phyloP scores from a whole-genome alignment of 1,140 invertebrate species.

The Atta texana region DNA sequence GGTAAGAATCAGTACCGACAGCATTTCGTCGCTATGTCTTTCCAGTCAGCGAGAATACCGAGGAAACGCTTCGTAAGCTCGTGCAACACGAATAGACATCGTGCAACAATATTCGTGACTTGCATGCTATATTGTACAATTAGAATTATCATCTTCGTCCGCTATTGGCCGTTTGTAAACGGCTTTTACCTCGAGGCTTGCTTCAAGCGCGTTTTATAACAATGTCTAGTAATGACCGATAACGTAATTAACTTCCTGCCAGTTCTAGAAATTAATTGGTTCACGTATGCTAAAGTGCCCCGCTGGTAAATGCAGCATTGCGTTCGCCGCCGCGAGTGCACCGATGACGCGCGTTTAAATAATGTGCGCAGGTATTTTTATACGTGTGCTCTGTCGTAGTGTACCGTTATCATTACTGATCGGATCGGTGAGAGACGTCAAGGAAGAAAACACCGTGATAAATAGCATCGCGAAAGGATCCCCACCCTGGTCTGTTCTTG shows the following conservation, averaged over 20 bases:
- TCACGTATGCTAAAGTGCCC: constrained; percentile 8
- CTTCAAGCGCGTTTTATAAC: constrained; percentile 46
- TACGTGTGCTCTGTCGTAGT: constrained; percentile 11
- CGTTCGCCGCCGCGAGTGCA: neutral
- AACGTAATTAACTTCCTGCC: constrained; percentile 65
- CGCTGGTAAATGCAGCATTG: constrained; percentile 9
- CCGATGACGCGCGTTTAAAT: constrained; percentile 52
- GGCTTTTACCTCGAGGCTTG: constrained; percentile 37
- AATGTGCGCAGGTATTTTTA: constrained; percentile 53
- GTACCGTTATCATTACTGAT: constrained; percentile 75
- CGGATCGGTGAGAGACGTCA: constrained; percentile 66
- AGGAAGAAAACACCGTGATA: constrained; percentile 64
- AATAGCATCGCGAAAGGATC: constrained; percentile 63
- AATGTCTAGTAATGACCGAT: constrained; percentile 59
- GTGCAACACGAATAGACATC: constrained; percentile 54
- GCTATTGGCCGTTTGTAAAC: constrained; percentile 42
- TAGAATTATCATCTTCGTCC: constrained; percentile 53
- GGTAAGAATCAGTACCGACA: constrained; percentile 29
- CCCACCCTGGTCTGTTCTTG: constrained; percentile 7
- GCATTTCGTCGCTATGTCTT: constrained; percentile 49
- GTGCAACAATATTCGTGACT: constrained; percentile 57
- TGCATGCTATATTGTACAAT: constrained; percentile 52
- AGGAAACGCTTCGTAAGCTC: constrained; percentile 50
- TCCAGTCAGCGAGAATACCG: constrained; percentile 37
- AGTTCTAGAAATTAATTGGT: constrained; percentile 67